Conservation (phyloP, 1,140 invertebrate species). For the Papilio machaon region DNA sequence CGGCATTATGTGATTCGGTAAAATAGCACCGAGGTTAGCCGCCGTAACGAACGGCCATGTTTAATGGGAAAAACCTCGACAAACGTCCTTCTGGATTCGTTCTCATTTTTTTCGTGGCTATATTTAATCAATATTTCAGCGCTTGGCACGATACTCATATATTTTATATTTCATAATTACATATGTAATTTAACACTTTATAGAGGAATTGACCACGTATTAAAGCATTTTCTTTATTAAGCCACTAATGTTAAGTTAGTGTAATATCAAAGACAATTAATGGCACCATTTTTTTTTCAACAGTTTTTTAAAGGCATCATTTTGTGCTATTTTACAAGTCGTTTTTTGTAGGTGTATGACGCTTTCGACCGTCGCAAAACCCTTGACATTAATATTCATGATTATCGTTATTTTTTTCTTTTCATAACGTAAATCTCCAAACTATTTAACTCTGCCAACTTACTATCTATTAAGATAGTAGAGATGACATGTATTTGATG, state of each 20-base stretch:
- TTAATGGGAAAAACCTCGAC: slow-evolving; percentile 33
- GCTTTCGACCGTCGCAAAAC: slow-evolving; percentile 4
- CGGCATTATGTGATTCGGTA: slow-evolving; percentile 19
- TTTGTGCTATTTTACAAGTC: slow-evolving; percentile 41
- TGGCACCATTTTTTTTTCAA: slow-evolving; percentile 73
- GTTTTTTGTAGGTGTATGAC: slow-evolving; percentile 37
- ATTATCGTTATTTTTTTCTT: slow-evolving; percentile 22
- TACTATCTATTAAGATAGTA: neutral
- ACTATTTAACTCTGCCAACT: neutral
- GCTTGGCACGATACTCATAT: slow-evolving; percentile 19
- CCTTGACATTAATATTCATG: slow-evolving; percentile 16
- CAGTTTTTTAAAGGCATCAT: slow-evolving; percentile 48
- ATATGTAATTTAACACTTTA: slow-evolving; percentile 23
- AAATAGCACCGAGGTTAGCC: slow-evolving; percentile 32
- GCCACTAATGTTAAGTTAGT: neutral
- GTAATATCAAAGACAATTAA: slow-evolving; percentile 50
- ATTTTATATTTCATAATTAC: slow-evolving; percentile 25
- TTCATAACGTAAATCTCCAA: neutral
- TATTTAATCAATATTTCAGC: slow-evolving; percentile 36
- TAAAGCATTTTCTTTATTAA: neutral
- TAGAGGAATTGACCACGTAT: neutral
- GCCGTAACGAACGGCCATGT: slow-evolving; percentile 31
- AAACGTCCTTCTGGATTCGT: slow-evolving; percentile 14
- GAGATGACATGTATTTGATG: neutral
- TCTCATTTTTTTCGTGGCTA: slow-evolving; percentile 11